A percentile compares a stretch with the other conserved stretches of the same genome.
Evolutionary conservation across 2,888 invertebrate genomes (phyloP).

Genomic region (Blastobasis lacticolella): DNA sequence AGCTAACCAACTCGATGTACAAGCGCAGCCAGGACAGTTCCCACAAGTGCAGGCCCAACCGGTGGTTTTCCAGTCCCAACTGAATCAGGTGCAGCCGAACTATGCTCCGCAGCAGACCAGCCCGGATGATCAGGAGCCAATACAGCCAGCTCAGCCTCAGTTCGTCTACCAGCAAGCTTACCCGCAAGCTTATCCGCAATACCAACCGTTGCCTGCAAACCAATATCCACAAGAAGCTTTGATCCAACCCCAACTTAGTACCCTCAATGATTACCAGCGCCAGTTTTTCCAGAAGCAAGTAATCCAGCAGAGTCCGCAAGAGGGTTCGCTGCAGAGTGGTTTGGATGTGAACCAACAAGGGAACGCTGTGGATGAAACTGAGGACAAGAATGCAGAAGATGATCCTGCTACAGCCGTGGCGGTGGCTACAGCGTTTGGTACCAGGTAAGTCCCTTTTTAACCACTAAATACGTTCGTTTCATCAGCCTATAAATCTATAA

Average conservation of each 20-base stretch:
- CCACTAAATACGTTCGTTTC: no score
- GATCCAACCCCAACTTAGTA: slow-evolving; percentile 19
- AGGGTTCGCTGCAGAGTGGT: slow-evolving; percentile 46
- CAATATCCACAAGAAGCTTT: slow-evolving; percentile 20
- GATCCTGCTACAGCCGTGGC: slow-evolving; percentile 45
- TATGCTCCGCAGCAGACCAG: slow-evolving; percentile 1
- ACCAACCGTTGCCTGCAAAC: slow-evolving; percentile 13
- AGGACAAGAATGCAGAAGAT: slow-evolving; percentile 32
- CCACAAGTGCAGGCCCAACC: slow-evolving; percentile 34
- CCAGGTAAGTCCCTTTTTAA: slow-evolving; percentile 40
- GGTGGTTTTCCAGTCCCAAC: slow-evolving; percentile 28
- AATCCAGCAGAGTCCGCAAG: slow-evolving; percentile 22
- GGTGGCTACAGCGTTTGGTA: slow-evolving; percentile 60
- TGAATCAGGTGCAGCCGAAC: slow-evolving; percentile 19
- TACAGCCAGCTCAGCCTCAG: slow-evolving; percentile 16
- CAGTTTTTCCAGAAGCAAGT: slow-evolving; percentile 14
- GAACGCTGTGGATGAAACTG: slow-evolving; percentile 44
- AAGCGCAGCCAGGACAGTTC: slow-evolving; percentile 17
- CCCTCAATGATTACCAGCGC: slow-evolving; percentile 8
- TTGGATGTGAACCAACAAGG: slow-evolving; percentile 52
- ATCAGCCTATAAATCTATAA: no score
- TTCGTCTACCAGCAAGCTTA: slow-evolving; percentile 18
- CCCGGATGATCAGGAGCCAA: slow-evolving; percentile 8
- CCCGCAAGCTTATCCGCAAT: slow-evolving; percentile 16
- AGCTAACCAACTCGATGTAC: slow-evolving; percentile 11